A percentile compares a stretch with the other conserved stretches of the same genome.
phyloP scores from a whole-genome alignment of 1,140 invertebrate species.

The Macrocentrus cingulum region DNA sequence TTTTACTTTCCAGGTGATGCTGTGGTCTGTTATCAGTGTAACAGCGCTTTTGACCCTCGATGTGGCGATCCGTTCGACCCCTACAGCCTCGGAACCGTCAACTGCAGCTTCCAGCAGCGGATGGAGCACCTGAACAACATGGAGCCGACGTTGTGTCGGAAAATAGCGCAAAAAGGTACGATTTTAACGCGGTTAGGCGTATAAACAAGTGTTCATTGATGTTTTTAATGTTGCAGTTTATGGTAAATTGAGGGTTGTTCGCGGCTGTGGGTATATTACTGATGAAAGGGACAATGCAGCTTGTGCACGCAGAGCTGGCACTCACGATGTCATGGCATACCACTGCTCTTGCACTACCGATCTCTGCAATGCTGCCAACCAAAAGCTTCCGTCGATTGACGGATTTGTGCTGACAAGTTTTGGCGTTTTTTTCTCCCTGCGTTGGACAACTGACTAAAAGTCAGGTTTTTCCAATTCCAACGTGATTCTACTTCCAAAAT shows the following conservation, averaged over 20 bases:
- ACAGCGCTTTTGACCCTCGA: constrained; percentile 80
- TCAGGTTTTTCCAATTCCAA: too few relatives aligned
- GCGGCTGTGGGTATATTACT: constrained; percentile 73
- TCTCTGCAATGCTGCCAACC: constrained; percentile 67
- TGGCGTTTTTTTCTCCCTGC: constrained; percentile 1
- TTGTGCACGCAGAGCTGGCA: constrained; percentile 69
- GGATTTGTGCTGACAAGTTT: constrained; percentile 5
- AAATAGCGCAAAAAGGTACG: constrained; percentile 76
- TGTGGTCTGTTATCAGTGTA: constrained; percentile 79
- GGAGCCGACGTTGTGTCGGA: constrained; percentile 74
- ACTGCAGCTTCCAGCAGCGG: constrained; percentile 75
- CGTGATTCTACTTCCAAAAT: too few relatives aligned
- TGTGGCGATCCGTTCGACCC: constrained; percentile 83
- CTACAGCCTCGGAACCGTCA: constrained; percentile 77
- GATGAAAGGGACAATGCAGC: constrained; percentile 64
- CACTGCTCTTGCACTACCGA: constrained; percentile 77
- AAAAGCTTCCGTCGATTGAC: constrained; percentile 10
- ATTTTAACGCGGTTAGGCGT: too few relatives aligned
- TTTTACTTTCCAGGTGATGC: constrained; percentile 54
- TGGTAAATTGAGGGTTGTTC: constrained; percentile 70
- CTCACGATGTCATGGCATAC: constrained; percentile 70
- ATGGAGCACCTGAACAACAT: constrained; percentile 67
- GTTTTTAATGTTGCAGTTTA: constrained; percentile 65
- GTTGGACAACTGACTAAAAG: constrained; percentile 14
- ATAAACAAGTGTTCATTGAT: constrained; percentile 27